Evolutionary conservation across 2,113 vertebrate genomes (phyloP).

Genomic region (Entosphenus tridentatus): DNA sequence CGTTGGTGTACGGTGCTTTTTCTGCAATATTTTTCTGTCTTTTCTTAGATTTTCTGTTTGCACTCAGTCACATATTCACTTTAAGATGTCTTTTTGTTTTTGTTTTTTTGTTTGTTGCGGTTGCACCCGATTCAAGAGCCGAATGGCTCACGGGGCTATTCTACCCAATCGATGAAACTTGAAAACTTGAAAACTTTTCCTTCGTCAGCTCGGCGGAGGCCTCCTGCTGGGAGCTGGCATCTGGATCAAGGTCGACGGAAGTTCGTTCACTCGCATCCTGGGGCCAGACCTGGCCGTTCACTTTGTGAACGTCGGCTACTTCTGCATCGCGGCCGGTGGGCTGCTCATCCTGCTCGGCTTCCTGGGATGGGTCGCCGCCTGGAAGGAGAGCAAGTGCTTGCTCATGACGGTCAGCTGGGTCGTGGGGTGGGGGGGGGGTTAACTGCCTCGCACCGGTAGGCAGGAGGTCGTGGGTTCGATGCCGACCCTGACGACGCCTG

Average conservation of each 20-base stretch:
- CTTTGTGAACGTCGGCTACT: conserved; percentile 42
- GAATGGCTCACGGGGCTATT: too few relatives aligned
- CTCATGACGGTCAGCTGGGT: conserved; percentile 37
- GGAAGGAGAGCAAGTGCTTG: conserved; percentile 60
- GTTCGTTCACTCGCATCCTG: conserved; percentile 32
- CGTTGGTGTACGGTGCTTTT: too few relatives aligned
- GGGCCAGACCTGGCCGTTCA: conserved; percentile 23
- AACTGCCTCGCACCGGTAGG: too few relatives aligned
- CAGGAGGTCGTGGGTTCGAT: background rate
- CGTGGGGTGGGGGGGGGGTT: background rate
- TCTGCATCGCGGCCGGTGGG: conserved; percentile 38
- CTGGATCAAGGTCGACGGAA: conserved; percentile 41
- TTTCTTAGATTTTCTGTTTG: background rate
- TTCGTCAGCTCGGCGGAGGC: conserved; percentile 32
- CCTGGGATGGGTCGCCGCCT: conserved; percentile 44
- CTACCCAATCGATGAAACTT: too few relatives aligned
- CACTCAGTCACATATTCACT: background rate
- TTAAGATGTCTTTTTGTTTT: background rate
- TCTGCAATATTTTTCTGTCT: background rate
- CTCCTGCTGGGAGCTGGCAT: conserved; percentile 43
- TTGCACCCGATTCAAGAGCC: too few relatives aligned
- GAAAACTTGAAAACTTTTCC: conserved; percentile 8
- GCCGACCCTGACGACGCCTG: background rate
- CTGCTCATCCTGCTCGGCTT: conserved; percentile 42
- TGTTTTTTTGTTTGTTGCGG: background rate